A percentile compares a stretch with the other conserved stretches of the same genome.
These are phyloP conservation scores for Drosophila parabipectinata DNA, from an alignment of 1,140 invertebrate genomes.

Conservation along the genomic window DNA sequence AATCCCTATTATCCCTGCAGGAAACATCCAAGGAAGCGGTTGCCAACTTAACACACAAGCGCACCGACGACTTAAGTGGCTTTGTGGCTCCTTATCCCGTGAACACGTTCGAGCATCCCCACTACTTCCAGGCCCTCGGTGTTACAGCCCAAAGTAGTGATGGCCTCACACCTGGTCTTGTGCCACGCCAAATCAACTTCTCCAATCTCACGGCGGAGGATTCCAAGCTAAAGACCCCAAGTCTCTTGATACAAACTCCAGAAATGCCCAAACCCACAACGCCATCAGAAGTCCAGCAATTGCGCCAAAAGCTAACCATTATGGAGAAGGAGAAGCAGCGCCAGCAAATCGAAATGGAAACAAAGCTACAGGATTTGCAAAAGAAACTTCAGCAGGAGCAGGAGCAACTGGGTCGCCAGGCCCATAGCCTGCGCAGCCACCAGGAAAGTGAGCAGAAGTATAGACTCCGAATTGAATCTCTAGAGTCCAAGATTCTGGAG, in stretches of 20 bases:
- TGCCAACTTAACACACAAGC: conserved; percentile 76
- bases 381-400: conserved; percentile 46
- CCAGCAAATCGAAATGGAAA: conserved; percentile 44
- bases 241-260: conserved; percentile 71
- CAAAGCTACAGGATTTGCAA: conserved; percentile 36
- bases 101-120: conserved; percentile 79
- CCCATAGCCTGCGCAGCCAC: conserved; percentile 46
- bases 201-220: conserved; percentile 73
- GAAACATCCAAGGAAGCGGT: conserved; percentile 78
- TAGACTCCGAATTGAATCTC: conserved; percentile 40
- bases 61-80: conserved; percentile 75
- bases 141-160: conserved; percentile 56
- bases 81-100: conserved; percentile 60
- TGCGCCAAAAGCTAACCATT: conserved; percentile 36
- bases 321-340: conserved; percentile 65
- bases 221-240: conserved; percentile 84
- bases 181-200: conserved; percentile 82
- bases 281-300: conserved; percentile 40
- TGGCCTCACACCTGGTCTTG: conserved; percentile 62
- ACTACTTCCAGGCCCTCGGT: conserved; percentile 74
- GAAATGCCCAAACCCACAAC: conserved; percentile 49
- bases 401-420: conserved; percentile 52
- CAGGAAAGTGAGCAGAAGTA: conserved; percentile 66
- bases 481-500: conserved; percentile 62
- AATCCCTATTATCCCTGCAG: conserved; percentile 27